Evolutionary conservation across 2,113 vertebrate genomes (phyloP).

Genomic region (Pungitius pungitius): DNA sequence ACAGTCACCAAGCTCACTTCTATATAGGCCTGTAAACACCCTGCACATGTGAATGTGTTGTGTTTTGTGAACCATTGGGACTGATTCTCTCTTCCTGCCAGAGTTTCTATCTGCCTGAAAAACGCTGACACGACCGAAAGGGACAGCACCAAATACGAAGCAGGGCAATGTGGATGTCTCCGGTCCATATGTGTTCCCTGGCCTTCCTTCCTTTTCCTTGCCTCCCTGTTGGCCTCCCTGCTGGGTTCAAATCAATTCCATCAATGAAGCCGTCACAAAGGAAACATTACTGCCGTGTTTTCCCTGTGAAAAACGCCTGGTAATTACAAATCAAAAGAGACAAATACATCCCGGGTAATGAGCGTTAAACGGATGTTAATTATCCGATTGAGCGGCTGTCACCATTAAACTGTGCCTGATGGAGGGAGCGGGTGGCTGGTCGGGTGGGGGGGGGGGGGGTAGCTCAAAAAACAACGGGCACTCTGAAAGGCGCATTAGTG

Average conservation of each 20-base stretch:
- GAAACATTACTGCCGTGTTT: slow-evolving; percentile 65
- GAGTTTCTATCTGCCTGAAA: slow-evolving; percentile 5
- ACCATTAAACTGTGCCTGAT: slow-evolving; percentile 77
- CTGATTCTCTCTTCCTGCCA: neutral
- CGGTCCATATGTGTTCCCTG: slow-evolving; percentile 19
- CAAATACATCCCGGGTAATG: slow-evolving; percentile 80
- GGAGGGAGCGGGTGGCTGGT: slow-evolving; percentile 41
- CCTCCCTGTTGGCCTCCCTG: slow-evolving; percentile 38
- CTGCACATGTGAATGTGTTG: neutral
- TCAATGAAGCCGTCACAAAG: slow-evolving; percentile 71
- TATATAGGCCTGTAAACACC: neutral
- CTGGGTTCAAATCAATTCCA: slow-evolving; percentile 72
- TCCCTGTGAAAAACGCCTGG: slow-evolving; percentile 69
- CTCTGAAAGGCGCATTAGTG: slow-evolving; percentile 51
- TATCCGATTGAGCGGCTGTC: slow-evolving; percentile 83
- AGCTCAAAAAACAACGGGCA: slow-evolving; percentile 13
- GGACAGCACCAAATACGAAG: neutral
- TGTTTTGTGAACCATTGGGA: neutral
- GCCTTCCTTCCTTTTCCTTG: slow-evolving; percentile 13
- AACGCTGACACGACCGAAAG: neutral
- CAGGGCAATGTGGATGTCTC: slow-evolving; percentile 9
- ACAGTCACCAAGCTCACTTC: neutral
- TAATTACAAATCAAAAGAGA: slow-evolving; percentile 80
- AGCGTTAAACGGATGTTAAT: slow-evolving; percentile 81
- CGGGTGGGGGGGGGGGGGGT: slow-evolving; percentile 10